A percentile compares a stretch with the other conserved stretches of the same genome.
These are phyloP conservation scores for Blastomussa wellsi DNA, from an alignment of 92 coral and sea anemone species.

Conservation along the genomic window DNA sequence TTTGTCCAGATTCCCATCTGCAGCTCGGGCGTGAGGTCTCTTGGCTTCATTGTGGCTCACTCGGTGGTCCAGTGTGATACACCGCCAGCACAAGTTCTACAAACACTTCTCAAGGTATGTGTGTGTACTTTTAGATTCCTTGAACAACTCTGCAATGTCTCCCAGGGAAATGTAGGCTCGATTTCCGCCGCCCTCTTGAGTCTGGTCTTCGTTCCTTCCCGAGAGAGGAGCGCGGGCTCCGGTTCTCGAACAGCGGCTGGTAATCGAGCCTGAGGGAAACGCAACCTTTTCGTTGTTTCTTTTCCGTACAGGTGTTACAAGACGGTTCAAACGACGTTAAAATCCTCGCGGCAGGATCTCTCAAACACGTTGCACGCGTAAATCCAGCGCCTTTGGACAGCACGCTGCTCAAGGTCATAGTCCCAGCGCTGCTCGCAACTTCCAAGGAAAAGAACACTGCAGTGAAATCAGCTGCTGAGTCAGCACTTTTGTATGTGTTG, in stretches of 20 bases:
- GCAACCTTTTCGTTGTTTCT: slow-evolving; percentile 7
- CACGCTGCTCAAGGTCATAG: slow-evolving; percentile 62
- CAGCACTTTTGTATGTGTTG: slow-evolving; percentile 78
- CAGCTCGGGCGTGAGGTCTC: slow-evolving; percentile 87
- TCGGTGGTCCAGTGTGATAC: slow-evolving; percentile 56
- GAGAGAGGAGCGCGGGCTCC: no score
- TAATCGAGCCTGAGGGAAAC: no score
- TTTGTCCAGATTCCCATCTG: slow-evolving; percentile 87
- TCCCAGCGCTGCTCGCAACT: slow-evolving; percentile 74
- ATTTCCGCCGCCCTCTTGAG: no score
- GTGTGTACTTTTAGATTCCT: slow-evolving; percentile 22
- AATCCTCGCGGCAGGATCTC: slow-evolving; percentile 72
- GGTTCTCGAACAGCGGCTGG: no score
- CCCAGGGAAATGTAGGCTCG: no score
- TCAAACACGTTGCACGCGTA: slow-evolving; percentile 71
- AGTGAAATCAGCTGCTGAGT: slow-evolving; percentile 80
- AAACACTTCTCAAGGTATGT: slow-evolving; percentile 76
- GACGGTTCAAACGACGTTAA: slow-evolving; percentile 76
- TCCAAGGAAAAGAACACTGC: slow-evolving; percentile 83
- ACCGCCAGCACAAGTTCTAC: slow-evolving; percentile 43
- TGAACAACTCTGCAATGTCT: background rate
- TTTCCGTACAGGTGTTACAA: slow-evolving; percentile 80
- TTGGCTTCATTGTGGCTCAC: slow-evolving; percentile 75
- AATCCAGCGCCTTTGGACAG: slow-evolving; percentile 64
- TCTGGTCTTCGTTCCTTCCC: no score